These are phyloP conservation scores for Drosophila aldrichi DNA, from an alignment of 2,888 invertebrate species.

Conservation along the genomic window DNA sequence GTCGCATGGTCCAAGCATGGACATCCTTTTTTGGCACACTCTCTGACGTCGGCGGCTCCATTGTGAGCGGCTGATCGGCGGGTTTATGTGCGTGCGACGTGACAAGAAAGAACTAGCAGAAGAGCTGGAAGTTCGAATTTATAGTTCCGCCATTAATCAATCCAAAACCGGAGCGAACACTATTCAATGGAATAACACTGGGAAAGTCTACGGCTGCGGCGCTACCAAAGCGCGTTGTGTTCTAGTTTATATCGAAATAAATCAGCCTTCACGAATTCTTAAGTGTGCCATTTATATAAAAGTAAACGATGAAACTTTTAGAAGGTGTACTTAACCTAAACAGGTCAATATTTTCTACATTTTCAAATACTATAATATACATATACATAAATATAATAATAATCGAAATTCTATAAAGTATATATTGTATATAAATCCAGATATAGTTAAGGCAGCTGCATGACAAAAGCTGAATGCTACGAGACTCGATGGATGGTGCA, in stretches of 20 bases:
- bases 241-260: constrained; percentile 6
- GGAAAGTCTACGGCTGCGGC: not conserved
- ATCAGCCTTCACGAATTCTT: not conserved
- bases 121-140: constrained; percentile 63
- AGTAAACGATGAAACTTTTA: not conserved
- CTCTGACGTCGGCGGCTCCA: constrained; percentile 66
- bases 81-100: constrained; percentile 74
- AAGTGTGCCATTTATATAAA: not conserved
- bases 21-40: constrained; percentile 73
- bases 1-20: constrained; percentile 55
- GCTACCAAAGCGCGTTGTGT: constrained; percentile 3
- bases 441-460: too few species aligned
- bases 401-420: too few species aligned
- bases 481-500: too few species aligned
- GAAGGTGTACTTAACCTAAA: not conserved
- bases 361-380: too few species aligned
- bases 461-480: too few species aligned
- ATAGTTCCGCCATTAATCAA: constrained; percentile 78
- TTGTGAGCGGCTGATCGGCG: constrained; percentile 50
- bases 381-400: too few species aligned
- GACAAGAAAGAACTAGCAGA: constrained; percentile 74
- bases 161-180: constrained; percentile 63
- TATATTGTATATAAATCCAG: too few species aligned
- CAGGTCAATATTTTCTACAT: too few species aligned
- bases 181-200: not conserved